Evolutionary conservation across 2,888 invertebrate genomes (phyloP).

Genomic region (Parnassius mnemosyne): DNA sequence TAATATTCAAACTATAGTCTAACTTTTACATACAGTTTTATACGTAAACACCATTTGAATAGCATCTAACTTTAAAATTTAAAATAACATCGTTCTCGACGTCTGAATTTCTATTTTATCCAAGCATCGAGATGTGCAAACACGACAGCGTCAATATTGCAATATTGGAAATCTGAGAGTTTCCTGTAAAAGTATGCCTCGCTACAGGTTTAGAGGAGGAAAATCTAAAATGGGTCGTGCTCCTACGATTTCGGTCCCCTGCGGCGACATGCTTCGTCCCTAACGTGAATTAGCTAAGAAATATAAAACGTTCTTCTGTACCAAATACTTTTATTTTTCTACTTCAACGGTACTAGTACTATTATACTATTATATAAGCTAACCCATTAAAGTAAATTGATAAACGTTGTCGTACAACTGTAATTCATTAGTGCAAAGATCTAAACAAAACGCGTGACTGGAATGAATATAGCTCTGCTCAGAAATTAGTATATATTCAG

Average conservation of each 20-base stretch:
- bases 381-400: no score
- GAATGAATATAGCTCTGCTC: no score
- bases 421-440: no score
- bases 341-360: no score
- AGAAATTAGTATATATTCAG: no score
- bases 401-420: no score
- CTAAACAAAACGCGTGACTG: no score
- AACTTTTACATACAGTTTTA: neutral
- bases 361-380: no score
- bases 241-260: conserved; percentile 48
- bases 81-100: conserved; percentile 9
- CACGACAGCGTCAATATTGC: conserved; percentile 36
- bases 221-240: conserved; percentile 57
- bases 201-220: conserved; percentile 41
- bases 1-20: no score
- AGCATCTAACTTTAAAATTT: conserved; percentile 9
- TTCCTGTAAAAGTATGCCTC: conserved; percentile 47
- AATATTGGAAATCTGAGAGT: conserved; percentile 56
- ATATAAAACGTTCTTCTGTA: neutral
- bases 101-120: conserved; percentile 17
- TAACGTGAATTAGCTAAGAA: conserved; percentile 28
- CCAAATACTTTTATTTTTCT: no score
- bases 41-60: neutral
- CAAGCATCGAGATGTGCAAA: conserved; percentile 19
- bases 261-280: conserved; percentile 36